These are phyloP conservation scores for Coenobita brevimanus DNA, from an alignment of 1,140 invertebrate species.

Conservation along the genomic window DNA sequence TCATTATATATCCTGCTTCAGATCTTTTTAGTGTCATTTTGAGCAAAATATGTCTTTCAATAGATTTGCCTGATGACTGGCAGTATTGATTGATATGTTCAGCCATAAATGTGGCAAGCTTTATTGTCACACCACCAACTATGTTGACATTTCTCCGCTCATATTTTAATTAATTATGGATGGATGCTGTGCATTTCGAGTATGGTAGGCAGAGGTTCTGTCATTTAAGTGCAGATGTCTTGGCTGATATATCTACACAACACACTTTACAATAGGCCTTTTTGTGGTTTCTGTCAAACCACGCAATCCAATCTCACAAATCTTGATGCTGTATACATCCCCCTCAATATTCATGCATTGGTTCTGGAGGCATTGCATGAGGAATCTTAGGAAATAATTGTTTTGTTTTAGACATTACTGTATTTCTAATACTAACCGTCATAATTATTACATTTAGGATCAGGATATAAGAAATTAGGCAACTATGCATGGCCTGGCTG, in stretches of 20 bases:
- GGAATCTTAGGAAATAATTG: too few relatives aligned
- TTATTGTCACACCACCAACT: background rate
- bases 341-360: too few relatives aligned
- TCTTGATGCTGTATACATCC: too few relatives aligned
- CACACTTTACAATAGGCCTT: background rate
- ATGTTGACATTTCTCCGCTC: background rate
- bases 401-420: too few relatives aligned
- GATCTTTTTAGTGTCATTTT: background rate
- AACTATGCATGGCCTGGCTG: too few relatives aligned
- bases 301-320: too few relatives aligned
- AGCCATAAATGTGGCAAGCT: background rate
- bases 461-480: too few relatives aligned
- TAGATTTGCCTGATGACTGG: background rate
- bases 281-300: too few relatives aligned
- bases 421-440: too few relatives aligned
- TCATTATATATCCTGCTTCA: background rate
- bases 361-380: too few relatives aligned
- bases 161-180: background rate
- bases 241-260: background rate
- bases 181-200: too few relatives aligned
- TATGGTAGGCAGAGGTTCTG: background rate
- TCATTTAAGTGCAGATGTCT: background rate
- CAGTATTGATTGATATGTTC: slow-evolving; percentile 18
- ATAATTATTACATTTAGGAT: too few relatives aligned
- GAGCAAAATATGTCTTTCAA: background rate